Evolutionary conservation across 2,113 vertebrate species (phyloP), one percentile per base, ranked within the genome.

Genomic region (Cyanoderma ruficeps): DNA sequence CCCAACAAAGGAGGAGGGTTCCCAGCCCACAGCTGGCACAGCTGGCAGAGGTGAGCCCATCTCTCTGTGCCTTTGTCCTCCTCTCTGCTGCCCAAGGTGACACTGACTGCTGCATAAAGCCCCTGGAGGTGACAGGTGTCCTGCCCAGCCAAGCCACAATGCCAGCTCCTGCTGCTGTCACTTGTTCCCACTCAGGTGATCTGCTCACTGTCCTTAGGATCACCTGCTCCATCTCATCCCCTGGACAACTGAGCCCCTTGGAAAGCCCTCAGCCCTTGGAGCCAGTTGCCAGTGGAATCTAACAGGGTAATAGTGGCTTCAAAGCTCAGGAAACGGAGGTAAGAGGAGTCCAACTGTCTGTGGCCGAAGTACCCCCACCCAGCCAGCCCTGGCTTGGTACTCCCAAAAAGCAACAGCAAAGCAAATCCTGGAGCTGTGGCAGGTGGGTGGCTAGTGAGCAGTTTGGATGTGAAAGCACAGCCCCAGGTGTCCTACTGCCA

Each of bases 21-120:
- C 33, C 50, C 52, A 75, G 74, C 23, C 7, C 56, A 8, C 10
- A 5, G 19, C 23, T 41, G 30, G 17, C 1, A 2, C 0, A 0
- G 46, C 30, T n/a, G 55, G 3, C 68, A 83, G 59, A 60, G 37
- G 25, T 10, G 8, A 77, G n/a, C 31, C 39, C 1, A 1, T 61
- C 33, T 37, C 41, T 63, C 65, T 53, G 42, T 56, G 57, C 30
- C 53, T 49, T 20, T 53, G 37, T 67, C 37, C 56, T 74, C 30
- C 50, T 16, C 46, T 84, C 65, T 3, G 7, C 52, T 70, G 41
- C 35, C 56, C 3, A 7, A 55, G 44, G 57, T 35, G 65, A 44
- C 76, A 83, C 53, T 1, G 3, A 28, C 31, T 37, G 61, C 91
- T 85, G 30, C 1, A 0, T 30, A 85, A 83, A 23, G 39, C 24